Evolutionary conservation across 2,888 invertebrate species (phyloP).

Genomic region (Balanococcus diminutus): DNA sequence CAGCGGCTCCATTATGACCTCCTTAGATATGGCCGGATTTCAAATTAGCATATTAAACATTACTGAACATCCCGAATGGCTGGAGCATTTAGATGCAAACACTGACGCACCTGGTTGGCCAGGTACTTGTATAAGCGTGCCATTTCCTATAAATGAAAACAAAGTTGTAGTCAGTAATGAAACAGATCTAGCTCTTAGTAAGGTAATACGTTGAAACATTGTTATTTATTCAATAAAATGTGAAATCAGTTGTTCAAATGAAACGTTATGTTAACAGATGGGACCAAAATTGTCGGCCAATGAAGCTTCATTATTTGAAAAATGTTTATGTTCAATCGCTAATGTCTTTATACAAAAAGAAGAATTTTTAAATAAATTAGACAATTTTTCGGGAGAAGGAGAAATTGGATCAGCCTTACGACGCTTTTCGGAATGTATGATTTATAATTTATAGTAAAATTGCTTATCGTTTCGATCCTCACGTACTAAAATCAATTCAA

Average conservation of each 20-base stretch:
- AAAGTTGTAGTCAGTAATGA: neutral
- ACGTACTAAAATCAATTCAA: neutral
- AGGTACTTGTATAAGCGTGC: constrained; percentile 26
- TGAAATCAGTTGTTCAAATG: neutral
- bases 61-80: constrained; percentile 63
- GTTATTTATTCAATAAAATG: neutral
- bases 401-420: constrained; percentile 69
- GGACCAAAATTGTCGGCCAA: constrained; percentile 45
- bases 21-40: constrained; percentile 78
- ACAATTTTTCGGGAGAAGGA: constrained; percentile 69
- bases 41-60: constrained; percentile 74
- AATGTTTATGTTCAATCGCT: constrained; percentile 63
- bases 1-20: constrained; percentile 72
- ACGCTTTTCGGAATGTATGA: constrained; percentile 41
- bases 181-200: neutral
- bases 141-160: neutral
- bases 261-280: neutral
- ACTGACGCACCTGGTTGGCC: constrained; percentile 69
- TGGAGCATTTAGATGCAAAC: constrained; percentile 67
- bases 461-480: neutral
- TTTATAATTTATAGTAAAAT: neutral
- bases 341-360: constrained; percentile 69
- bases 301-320: constrained; percentile 58
- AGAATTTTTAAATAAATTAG: constrained; percentile 67
- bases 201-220: neutral